Conservation (phyloP, 1,140 invertebrate genomes). For the Euglossa dilemma region DNA sequence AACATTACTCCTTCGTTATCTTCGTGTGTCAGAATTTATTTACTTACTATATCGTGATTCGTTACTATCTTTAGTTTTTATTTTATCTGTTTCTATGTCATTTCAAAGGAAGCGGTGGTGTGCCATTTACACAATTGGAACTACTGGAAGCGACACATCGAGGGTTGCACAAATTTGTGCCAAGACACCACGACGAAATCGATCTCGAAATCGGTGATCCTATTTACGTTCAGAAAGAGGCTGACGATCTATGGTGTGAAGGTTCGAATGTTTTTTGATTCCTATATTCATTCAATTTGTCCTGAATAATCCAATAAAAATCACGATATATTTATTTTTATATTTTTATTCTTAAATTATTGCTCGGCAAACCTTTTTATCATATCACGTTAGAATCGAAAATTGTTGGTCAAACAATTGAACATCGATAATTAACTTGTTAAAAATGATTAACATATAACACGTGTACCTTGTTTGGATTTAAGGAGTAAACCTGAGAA, state of each 20-base stretch:
- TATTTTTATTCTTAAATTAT: background rate
- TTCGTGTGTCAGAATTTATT: background rate
- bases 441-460: background rate
- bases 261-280: slow-evolving; percentile 80
- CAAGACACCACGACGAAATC: slow-evolving; percentile 96
- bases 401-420: background rate
- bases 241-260: slow-evolving; percentile 99
- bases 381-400: background rate
- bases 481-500: slow-evolving; percentile 94
- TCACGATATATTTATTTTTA: background rate
- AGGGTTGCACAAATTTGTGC: slow-evolving; percentile 97
- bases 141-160: slow-evolving; percentile 97
- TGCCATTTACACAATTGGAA: slow-evolving; percentile 91
- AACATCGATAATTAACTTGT: background rate
- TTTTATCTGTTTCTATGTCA: slow-evolving; percentile 1
- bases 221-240: slow-evolving; percentile 97
- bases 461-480: background rate
- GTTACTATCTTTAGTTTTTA: background rate
- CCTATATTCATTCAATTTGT: background rate
- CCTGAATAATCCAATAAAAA: too few relatives aligned
- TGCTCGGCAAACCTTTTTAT: background rate
- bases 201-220: slow-evolving; percentile 98
- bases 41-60: too few relatives aligned
- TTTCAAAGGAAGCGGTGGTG: slow-evolving; percentile 83
- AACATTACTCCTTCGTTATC: too few relatives aligned